Evolutionary conservation across 1,140 invertebrate genomes (phyloP).

Genomic region (Zophobas atratus): DNA sequence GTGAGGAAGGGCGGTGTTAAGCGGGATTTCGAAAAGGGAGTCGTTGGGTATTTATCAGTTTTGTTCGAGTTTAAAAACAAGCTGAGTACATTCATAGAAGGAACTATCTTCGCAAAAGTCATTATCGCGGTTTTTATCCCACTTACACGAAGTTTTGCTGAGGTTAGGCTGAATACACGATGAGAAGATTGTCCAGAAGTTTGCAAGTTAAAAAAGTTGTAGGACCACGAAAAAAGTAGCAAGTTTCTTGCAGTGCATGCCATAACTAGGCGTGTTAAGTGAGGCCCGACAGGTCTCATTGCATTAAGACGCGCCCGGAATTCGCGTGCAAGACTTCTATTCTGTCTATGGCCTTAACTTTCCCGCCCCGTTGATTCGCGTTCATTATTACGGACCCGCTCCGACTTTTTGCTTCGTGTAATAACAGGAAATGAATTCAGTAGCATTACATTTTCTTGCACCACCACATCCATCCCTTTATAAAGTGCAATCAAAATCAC

Average conservation of each 20-base stretch:
- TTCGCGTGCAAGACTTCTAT: conserved; percentile 36
- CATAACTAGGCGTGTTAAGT: conserved; percentile 40
- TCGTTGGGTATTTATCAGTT: too few species aligned
- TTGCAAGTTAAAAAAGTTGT: not conserved
- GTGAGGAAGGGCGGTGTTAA: too few species aligned
- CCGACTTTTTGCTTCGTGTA: conserved; percentile 38
- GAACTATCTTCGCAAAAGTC: too few species aligned
- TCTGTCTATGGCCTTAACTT: conserved; percentile 40
- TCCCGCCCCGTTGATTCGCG: conserved; percentile 36
- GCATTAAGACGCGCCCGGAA: conserved; percentile 35
- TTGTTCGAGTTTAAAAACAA: too few species aligned
- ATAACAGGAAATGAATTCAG: conserved; percentile 38
- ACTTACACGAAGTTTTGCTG: too few species aligned
- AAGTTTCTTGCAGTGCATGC: conserved; percentile 33
- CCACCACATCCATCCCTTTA: conserved; percentile 24
- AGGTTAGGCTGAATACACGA: too few species aligned
- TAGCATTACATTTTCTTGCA: conserved; percentile 39
- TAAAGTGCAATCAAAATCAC: conserved; percentile 18
- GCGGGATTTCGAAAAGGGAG: too few species aligned
- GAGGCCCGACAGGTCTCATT: conserved; percentile 25
- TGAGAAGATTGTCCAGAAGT: not conserved
- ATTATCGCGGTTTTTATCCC: too few species aligned
- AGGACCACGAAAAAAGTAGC: not conserved
- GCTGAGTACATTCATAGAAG: too few species aligned
- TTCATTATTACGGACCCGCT: conserved; percentile 28